Evolutionary conservation across 1,140 invertebrate genomes (phyloP).

Genomic region (Trissolcus basalis): DNA sequence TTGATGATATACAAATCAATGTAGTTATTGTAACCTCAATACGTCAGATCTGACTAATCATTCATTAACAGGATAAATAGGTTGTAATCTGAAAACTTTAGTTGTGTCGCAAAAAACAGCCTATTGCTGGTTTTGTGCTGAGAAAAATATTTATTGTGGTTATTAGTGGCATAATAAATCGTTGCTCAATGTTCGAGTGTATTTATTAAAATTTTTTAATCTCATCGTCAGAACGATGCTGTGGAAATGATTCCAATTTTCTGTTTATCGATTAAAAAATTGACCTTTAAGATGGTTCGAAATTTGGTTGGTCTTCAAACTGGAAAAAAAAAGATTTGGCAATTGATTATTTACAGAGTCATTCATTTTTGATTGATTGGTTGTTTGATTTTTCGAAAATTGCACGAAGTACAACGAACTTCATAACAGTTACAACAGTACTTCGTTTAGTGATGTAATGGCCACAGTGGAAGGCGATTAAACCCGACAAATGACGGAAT

Average conservation of each 20-base stretch:
- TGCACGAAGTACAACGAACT: conserved; percentile 13
- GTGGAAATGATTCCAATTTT: no score
- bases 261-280: no score
- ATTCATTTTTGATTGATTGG: no score
- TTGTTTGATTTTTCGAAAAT: no score
- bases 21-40: conserved; percentile 8
- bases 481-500: conserved; percentile 23
- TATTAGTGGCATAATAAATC: background rate
- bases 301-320: no score
- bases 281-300: no score
- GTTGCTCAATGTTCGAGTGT: background rate
- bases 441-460: conserved; percentile 11
- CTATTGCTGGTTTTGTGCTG: background rate
- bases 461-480: conserved; percentile 25
- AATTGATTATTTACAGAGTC: no score
- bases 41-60: background rate
- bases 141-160: background rate
- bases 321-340: no score
- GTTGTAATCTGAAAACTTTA: background rate
- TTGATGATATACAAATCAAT: background rate
- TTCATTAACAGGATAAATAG: conserved; percentile 1
- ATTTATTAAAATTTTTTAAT: background rate
- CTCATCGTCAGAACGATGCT: background rate
- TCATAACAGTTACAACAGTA: conserved; percentile 20
- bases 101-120: background rate